Base-by-base conservation (phyloP, 1,140 invertebrate species). In the Pseudomyrmex cubaensis region DNA sequence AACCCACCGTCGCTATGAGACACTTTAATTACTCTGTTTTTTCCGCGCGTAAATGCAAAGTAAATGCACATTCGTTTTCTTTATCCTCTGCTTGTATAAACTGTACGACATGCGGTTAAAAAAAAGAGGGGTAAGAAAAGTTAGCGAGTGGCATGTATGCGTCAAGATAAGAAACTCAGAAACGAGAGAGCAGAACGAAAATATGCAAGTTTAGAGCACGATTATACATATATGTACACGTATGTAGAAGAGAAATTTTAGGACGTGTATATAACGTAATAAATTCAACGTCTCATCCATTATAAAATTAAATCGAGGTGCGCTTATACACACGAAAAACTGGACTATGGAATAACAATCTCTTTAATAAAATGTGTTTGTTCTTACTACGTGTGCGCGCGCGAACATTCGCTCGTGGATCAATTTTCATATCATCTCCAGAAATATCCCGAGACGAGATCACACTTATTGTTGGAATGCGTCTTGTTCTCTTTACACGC, bases 11-110 rank as follows among this genome's bases (percentile, higher is more conserved):
- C 22, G 17, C 10, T 13, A 35, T 59, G 56, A 70, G 44, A 70
- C 52, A 70, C 3, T 78, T 69, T 80, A 80, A 80, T 80, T 80
- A 80, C 12, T 70, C 3, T 57, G 20, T 1, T 70, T 59, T 59
- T 78, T 25, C 1, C 20, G n/a, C 25, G 15, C 1, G n/a, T 50
- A 80, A 50, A 70, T 70, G 25, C 22, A 17, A 8, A 12, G 12
- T 66, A 54, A 67, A 67, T 46, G 46, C 48, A 52, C 5, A 59
- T 48, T 69, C 20, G 13, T 57, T 17, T 10, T 72, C 13, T 35
- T n/a, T 17, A 13, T 56, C 54, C 13, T n/a, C 10, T 2, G 3
- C 54, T 67, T 77, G n/a, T 54, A 50, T 20, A 46, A 56, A 46
- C 67, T 22, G 10, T 22, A n/a, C 5, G 7, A 35, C 5, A 12